Evolutionary conservation across 2,888 invertebrate genomes (phyloP), one percentile per base, ranked within the genome.

Genomic region (Drosophila mettleri): DNA sequence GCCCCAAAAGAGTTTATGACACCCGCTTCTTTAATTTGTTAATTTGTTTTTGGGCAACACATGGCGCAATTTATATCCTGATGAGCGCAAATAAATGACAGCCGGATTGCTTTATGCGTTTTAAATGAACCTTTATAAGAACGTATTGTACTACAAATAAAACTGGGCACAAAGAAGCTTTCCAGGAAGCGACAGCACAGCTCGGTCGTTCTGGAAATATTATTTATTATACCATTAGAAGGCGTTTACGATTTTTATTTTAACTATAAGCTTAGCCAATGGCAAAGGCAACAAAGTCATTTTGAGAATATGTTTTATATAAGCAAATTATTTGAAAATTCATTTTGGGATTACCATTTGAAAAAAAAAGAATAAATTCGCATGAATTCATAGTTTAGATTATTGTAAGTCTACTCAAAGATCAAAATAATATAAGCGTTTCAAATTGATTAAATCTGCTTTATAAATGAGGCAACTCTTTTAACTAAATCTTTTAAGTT

Each of bases 21-120:
- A 88, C 88, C 87, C 88, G 86, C 80, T 73, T 79, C 61, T 86
- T 89, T 85, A 89, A 85, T 89, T 85, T 89, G 80, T 88, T 85
- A 86, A 86, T 86, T 86, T 86, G 86, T 69, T 81, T 69, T 54
- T 52, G 51, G 59, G 58, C 75, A 85, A 85, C 88, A 89, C 69
- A 87, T 89, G 84, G 78, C 51, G 69, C 82, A 67, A 67, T 72
- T 87, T 78, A 89, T 85, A 70, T 67, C 65, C 62, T 85, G 74
- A 67, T 54, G 62, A 49, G 60, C 55, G 45, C 54, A 55, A 59
- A 69, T 65, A 73, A 69, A 41, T 67, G 74, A 72, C 88, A 68
- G 55, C 61, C 83, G 43, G 66, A 52, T 60, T 62, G 54, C 48
- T 80, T 88, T 64, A 86, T 84, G 71, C 22, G 45, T 63, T 88